Evolutionary conservation across 2,797 vertebrate genomes (phyloP).

Genomic region (Paramormyrops hopkinsi): DNA sequence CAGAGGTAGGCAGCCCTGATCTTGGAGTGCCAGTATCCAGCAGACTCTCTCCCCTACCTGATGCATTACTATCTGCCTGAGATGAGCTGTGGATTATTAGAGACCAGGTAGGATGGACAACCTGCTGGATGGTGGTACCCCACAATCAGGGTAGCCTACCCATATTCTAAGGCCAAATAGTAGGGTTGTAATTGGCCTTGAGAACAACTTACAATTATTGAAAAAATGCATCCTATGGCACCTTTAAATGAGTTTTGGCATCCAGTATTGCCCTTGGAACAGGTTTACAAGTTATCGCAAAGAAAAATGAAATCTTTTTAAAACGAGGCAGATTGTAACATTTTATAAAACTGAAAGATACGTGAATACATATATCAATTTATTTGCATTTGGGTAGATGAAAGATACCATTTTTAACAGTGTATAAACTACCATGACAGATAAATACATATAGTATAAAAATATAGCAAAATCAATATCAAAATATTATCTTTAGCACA

Average conservation of each 20-base stretch:
- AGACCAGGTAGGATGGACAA: neutral
- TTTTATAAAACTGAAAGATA: neutral
- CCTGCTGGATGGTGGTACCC: neutral
- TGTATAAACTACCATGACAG: conserved; percentile 1
- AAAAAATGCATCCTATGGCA: neutral
- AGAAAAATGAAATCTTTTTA: neutral
- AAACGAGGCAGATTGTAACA: neutral
- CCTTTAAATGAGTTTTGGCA: neutral
- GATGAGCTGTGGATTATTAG: neutral
- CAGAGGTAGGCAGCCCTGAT: neutral
- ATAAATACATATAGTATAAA: neutral
- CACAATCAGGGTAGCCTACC: neutral
- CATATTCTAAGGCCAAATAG: neutral
- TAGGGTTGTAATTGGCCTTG: neutral
- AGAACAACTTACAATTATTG: neutral
- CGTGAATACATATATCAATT: neutral
- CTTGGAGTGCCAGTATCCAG: neutral
- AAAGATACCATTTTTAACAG: neutral
- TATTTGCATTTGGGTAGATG: neutral
- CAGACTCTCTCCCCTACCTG: neutral
- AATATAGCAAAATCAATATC: neutral
- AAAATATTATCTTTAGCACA: neutral
- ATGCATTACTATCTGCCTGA: neutral
- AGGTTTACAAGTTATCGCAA: neutral
- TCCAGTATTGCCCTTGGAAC: neutral